Conservation (phyloP, 1,140 invertebrate genomes). For the Caerostris extrusa region DNA sequence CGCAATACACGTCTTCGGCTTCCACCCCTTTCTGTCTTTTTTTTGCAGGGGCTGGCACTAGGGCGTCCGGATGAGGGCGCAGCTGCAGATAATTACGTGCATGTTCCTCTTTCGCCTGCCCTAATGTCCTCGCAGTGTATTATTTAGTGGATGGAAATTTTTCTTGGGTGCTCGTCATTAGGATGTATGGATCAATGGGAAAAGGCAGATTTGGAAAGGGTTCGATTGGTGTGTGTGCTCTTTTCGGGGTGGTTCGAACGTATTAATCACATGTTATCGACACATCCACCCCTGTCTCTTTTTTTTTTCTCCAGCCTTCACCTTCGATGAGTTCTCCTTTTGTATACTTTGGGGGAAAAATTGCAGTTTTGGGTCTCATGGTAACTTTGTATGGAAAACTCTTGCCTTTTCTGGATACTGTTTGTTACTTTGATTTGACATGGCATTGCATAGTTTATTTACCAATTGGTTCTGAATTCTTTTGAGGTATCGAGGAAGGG, state of each 20-base stretch:
- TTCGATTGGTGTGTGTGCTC: constrained; percentile 10
- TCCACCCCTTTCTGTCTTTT: constrained; percentile 5
- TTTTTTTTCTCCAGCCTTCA: not conserved
- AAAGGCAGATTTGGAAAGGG: constrained; percentile 12
- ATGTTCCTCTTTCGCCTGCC: constrained; percentile 50
- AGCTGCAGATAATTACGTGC: constrained; percentile 57
- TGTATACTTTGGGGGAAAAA: not conserved
- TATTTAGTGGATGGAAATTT: constrained; percentile 41
- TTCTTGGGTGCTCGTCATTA: constrained; percentile 22
- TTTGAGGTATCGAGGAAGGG: too few relatives aligned
- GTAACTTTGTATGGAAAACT: not conserved
- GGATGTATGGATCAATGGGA: constrained; percentile 39
- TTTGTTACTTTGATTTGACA: too few relatives aligned
- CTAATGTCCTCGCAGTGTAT: constrained; percentile 44
- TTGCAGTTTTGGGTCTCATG: not conserved
- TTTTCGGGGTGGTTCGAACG: constrained; percentile 2
- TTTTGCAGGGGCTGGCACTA: not conserved
- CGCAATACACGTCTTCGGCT: constrained; percentile 18
- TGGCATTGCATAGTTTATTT: too few relatives aligned
- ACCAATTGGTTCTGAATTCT: too few relatives aligned
- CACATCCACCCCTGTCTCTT: not conserved
- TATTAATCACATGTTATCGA: constrained; percentile 58
- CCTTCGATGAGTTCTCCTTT: not conserved
- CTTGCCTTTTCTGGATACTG: too few relatives aligned
- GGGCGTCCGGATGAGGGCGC: constrained; percentile 38